Conservation (phyloP, 2,113 vertebrate species). For the Gavia stellata region DNA sequence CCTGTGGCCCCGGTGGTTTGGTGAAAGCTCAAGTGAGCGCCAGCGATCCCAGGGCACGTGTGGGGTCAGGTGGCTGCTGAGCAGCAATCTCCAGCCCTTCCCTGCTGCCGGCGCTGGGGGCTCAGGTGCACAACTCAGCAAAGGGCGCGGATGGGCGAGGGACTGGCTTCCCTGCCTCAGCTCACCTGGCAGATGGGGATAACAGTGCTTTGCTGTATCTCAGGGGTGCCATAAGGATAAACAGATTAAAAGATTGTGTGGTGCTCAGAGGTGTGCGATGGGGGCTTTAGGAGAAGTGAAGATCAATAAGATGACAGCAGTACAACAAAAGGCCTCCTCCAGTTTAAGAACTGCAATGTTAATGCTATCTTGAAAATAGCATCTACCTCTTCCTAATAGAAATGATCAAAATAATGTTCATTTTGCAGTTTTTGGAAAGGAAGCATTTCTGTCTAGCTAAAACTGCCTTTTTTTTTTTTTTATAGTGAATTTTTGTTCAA, state of each 20-base stretch:
- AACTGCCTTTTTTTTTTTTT: not conserved
- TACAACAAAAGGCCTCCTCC: not conserved
- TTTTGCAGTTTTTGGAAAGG: not conserved
- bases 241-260: not conserved
- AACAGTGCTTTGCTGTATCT: not conserved
- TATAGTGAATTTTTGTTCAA: not conserved
- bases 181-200: not conserved
- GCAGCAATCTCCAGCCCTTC: not conserved
- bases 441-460: not conserved
- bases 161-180: not conserved
- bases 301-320: not conserved
- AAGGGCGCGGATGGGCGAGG: accelerated
- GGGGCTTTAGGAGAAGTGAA: not conserved
- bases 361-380: not conserved
- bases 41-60: not conserved
- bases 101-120: accelerated
- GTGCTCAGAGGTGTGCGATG: not conserved
- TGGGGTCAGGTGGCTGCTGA: not conserved
- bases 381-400: not conserved
- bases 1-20: not conserved
- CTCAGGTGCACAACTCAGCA: accelerated
- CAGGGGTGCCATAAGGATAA: not conserved
- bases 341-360: not conserved
- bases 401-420: not conserved
- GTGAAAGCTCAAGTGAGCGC: not conserved